Evolutionary conservation across 1,140 invertebrate species (phyloP), one percentile per base, ranked within the genome.

Genomic region (Ceratoteleas bidentatus): DNA sequence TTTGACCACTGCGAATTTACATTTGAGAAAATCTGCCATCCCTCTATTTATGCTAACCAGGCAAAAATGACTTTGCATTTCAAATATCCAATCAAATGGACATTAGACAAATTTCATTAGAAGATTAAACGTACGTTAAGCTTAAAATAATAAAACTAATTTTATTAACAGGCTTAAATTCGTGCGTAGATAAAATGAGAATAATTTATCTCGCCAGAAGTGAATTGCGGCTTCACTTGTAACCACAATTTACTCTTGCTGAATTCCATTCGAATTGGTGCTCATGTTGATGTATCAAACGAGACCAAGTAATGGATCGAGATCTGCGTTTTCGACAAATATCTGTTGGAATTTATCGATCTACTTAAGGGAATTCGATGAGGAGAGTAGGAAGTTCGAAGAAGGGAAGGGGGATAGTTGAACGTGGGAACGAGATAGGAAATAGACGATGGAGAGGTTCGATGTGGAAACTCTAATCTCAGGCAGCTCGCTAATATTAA

Each of bases 381-480:
- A 69, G 53, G 43, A 78, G 65, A 76, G 68, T 76, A 84, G 60
- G 57, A 66, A 77, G 68, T 74, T 73, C 24, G 15, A 36, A 49
- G 34, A n/a, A n/a, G n/a, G n/a, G n/a, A n/a, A n/a, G 65, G 24
- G 16, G 49, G 52, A 53, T 50, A 9, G 34, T 36, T 62, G 72
- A 78, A 73, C 50, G 78, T 64, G 73, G 50, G 49, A 73, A 72
- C 50, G 68, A 65, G 56, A 43, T n/a, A 16, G 64, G 65, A 69
- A 66, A 47, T 52, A 50, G 64, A 61, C 65, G 75, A 70, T 83
- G 73, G 69, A 74, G 70, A 83, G 75, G 62, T 68, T 81, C 60
- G 56, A 75, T 79, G 69, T 66, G 81, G 83, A 84, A 86, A 85
- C 78, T 85, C 76, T 85, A 86, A 86, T 86, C 84, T 85, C 79